Evolutionary conservation across 2,888 invertebrate genomes (phyloP).

Genomic region (Listrodromus nycthemerus): DNA sequence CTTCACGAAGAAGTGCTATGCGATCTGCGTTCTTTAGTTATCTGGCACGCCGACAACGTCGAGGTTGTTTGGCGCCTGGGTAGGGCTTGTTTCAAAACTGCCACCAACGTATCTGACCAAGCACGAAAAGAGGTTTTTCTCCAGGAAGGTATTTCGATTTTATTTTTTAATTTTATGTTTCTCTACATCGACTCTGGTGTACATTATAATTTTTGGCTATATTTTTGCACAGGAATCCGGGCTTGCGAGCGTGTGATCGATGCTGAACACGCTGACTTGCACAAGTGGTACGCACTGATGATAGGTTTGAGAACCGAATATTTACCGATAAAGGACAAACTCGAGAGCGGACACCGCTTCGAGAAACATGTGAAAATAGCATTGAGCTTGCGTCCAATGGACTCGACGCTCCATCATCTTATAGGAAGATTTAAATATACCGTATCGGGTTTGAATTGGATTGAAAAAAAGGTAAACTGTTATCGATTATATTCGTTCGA

Average conservation of each 20-base stretch:
- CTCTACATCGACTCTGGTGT: not conserved
- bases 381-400: slow-evolving; percentile 87
- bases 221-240: slow-evolving; percentile 85
- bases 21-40: slow-evolving; percentile 74
- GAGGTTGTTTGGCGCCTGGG: slow-evolving; percentile 82
- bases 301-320: slow-evolving; percentile 88
- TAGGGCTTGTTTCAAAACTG: slow-evolving; percentile 77
- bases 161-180: slow-evolving; percentile 5
- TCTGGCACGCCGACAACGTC: slow-evolving; percentile 76
- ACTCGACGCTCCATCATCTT: slow-evolving; percentile 88
- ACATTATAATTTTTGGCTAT: not conserved
- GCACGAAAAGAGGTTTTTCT: slow-evolving; percentile 72
- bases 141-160: slow-evolving; percentile 75
- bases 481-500: not conserved
- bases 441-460: slow-evolving; percentile 88
- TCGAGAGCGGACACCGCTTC: slow-evolving; percentile 88
- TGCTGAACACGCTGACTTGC: slow-evolving; percentile 86
- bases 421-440: slow-evolving; percentile 90
- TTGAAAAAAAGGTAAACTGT: slow-evolving; percentile 86
- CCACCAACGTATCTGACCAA: slow-evolving; percentile 68
- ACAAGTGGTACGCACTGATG: slow-evolving; percentile 91
- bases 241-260: slow-evolving; percentile 86
- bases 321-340: slow-evolving; percentile 87
- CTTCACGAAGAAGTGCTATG: slow-evolving; percentile 71
- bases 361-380: slow-evolving; percentile 90